phyloP scores from a whole-genome alignment of 2,888 invertebrate species.

The Cosmorhoe ocellata region DNA sequence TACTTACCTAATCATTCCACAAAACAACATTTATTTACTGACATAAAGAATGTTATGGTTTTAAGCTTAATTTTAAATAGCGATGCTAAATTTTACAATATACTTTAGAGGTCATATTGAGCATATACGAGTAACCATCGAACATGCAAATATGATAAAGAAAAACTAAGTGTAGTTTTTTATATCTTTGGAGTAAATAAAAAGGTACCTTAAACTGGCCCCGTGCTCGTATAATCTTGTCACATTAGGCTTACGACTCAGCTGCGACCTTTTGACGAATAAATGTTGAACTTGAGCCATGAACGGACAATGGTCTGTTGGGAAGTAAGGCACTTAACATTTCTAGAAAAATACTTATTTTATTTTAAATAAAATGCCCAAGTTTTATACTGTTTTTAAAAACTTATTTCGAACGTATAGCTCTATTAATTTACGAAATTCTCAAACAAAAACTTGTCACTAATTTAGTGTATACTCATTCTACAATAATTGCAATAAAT shows the following conservation, averaged over 20 bases:
- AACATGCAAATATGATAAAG: slow-evolving; percentile 39
- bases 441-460: too few species aligned
- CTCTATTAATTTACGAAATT: too few species aligned
- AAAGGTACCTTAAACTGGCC: slow-evolving; percentile 52
- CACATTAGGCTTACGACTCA: slow-evolving; percentile 55
- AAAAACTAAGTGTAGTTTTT: slow-evolving; percentile 50
- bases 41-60: too few species aligned
- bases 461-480: too few species aligned
- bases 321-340: slow-evolving; percentile 8
- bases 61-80: neutral
- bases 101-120: slow-evolving; percentile 21
- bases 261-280: slow-evolving; percentile 51
- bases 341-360: slow-evolving; percentile 5
- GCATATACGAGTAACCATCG: slow-evolving; percentile 48
- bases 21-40: too few species aligned
- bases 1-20: too few species aligned
- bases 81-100: neutral
- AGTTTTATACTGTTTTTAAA: slow-evolving; percentile 4
- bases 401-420: too few species aligned
- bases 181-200: slow-evolving; percentile 50
- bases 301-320: slow-evolving; percentile 22
- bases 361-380: neutral
- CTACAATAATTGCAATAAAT: too few species aligned
- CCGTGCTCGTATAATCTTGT: slow-evolving; percentile 56
- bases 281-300: slow-evolving; percentile 42